phyloP scores from a whole-genome alignment of 1,140 invertebrate species.

The Psilanteris sp. region DNA sequence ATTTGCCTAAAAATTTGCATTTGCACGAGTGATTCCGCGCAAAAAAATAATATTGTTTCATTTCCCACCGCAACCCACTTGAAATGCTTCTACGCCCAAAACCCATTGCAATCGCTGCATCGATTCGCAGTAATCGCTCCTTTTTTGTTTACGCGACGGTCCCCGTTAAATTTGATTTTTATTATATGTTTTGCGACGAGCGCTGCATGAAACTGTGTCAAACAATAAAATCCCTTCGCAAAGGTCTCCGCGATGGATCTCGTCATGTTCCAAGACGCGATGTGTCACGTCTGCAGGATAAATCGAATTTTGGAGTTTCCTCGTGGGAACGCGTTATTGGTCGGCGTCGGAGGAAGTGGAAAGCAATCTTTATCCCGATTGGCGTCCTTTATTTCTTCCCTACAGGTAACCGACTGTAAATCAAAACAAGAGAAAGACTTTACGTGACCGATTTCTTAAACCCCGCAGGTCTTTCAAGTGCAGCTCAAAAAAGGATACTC shows the following conservation, averaged over 20 bases:
- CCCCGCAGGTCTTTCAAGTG: slow-evolving; percentile 83
- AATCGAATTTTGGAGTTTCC: slow-evolving; percentile 95
- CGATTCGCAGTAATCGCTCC: no score
- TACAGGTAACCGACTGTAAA: slow-evolving; percentile 28
- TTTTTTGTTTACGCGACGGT: no score
- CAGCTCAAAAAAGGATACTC: slow-evolving; percentile 93
- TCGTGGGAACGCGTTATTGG: slow-evolving; percentile 93
- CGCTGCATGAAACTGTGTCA: neutral
- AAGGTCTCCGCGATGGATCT: slow-evolving; percentile 88
- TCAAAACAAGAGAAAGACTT: slow-evolving; percentile 22
- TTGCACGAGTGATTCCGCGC: no score
- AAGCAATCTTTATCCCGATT: slow-evolving; percentile 86
- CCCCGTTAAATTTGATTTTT: neutral
- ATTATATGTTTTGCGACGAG: neutral
- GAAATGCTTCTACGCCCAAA: no score
- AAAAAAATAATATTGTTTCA: no score
- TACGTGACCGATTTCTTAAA: slow-evolving; percentile 13
- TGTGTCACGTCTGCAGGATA: slow-evolving; percentile 94
- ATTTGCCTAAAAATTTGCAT: no score
- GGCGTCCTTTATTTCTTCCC: slow-evolving; percentile 56
- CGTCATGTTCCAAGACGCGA: slow-evolving; percentile 97
- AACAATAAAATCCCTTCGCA: neutral
- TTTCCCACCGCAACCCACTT: no score
- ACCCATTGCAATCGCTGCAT: no score
- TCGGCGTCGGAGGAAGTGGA: slow-evolving; percentile 96